Percentiles rank a stretch among this genome's conserved stretches.
phyloP scores from a whole-genome alignment of 1,140 invertebrate species.

The Nomia melanderi region DNA sequence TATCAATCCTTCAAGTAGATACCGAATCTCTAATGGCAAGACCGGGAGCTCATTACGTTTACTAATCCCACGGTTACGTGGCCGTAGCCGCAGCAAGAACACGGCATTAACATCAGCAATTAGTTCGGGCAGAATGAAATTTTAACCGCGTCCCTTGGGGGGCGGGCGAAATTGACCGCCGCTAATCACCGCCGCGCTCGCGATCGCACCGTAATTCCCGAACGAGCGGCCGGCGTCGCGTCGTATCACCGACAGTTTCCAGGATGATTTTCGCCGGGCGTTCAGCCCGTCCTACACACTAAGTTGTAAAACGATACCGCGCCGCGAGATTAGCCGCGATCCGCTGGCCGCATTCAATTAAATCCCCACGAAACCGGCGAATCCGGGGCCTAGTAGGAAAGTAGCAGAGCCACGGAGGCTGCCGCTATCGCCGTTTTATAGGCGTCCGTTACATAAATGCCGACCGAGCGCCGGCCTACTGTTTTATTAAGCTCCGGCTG shows the following conservation, averaged over 20 bases:
- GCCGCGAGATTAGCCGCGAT: neutral
- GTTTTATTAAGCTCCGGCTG: neutral
- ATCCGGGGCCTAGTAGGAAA: neutral
- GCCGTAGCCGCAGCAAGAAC: slow-evolving; percentile 25
- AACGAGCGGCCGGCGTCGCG: neutral
- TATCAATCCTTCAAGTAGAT: slow-evolving; percentile 49
- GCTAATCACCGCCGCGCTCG: slow-evolving; percentile 31
- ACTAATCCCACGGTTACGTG: slow-evolving; percentile 36
- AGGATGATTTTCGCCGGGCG: neutral
- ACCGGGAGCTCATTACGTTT: slow-evolving; percentile 43
- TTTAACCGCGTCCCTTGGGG: slow-evolving; percentile 41
- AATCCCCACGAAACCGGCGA: neutral
- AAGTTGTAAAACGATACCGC: neutral
- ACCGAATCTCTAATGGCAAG: slow-evolving; percentile 37
- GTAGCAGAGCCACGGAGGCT: no score
- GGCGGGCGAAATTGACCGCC: slow-evolving; percentile 28
- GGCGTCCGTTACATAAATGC: neutral
- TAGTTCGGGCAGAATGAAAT: slow-evolving; percentile 50
- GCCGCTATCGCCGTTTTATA: neutral
- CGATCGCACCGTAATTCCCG: slow-evolving; percentile 4
- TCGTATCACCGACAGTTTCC: neutral
- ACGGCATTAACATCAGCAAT: slow-evolving; percentile 47
- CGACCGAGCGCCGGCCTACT: neutral
- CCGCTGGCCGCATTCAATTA: neutral
- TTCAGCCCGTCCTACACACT: neutral